Evolutionary conservation across 2,113 vertebrate species (phyloP).

Genomic region (Labeo catla): DNA sequence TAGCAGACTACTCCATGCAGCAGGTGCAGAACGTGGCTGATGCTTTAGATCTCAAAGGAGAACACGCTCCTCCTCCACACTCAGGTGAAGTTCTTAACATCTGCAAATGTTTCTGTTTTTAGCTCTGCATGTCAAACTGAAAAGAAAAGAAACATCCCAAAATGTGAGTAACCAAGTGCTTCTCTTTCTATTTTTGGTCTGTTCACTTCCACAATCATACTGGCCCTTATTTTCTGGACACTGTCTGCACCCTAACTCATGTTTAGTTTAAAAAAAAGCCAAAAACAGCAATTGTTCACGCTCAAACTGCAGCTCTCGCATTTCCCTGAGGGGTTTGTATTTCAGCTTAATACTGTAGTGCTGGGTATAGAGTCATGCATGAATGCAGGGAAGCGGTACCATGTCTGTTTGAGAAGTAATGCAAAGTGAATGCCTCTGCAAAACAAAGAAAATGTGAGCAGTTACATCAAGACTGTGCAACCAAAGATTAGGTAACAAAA

Average conservation of each 20-base stretch:
- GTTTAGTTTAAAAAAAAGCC: not conserved
- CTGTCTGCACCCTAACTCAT: not conserved
- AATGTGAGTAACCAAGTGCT: not conserved
- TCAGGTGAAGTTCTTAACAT: not conserved
- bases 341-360: conserved; percentile 28
- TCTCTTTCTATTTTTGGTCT: not conserved
- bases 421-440: conserved; percentile 40
- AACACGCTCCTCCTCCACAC: not conserved
- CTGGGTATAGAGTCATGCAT: conserved; percentile 41
- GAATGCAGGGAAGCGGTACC: conserved; percentile 44
- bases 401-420: conserved; percentile 46
- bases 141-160: not conserved
- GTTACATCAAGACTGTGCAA: conserved; percentile 3
- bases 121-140: not conserved
- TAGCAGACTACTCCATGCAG: not conserved
- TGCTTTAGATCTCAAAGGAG: not conserved
- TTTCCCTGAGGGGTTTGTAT: conserved; percentile 40
- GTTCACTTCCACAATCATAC: not conserved
- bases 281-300: conserved; percentile 15
- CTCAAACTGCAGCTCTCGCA: conserved; percentile 16
- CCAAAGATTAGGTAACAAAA: conserved; percentile 1
- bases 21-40: not conserved
- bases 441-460: conserved; percentile 38
- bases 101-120: conserved; percentile 9
- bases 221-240: not conserved